phyloP scores from a whole-genome alignment of 2,797 vertebrate genomes.

The Cygnus olor region DNA sequence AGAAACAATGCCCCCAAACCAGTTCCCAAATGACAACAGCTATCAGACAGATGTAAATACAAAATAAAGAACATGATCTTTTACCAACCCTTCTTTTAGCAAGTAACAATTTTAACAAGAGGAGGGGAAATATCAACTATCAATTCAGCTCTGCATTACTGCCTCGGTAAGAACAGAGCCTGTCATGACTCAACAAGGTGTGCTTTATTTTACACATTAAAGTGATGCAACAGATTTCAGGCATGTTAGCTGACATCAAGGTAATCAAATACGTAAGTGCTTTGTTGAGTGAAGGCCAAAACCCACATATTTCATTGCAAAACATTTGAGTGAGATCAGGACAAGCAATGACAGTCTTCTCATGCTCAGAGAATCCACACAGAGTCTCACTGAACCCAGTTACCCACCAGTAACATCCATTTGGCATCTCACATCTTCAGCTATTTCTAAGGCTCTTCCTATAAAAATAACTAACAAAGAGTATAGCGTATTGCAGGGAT shows the following conservation, averaged over 20 bases:
- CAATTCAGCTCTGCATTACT: neutral
- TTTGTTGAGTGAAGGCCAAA: neutral
- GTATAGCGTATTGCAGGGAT: neutral
- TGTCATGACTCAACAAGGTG: neutral
- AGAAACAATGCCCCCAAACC: neutral
- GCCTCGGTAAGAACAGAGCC: neutral
- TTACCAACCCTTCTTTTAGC: neutral
- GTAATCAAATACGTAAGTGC: neutral
- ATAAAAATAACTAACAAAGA: neutral
- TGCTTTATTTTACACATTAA: neutral
- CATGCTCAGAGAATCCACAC: neutral
- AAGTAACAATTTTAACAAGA: neutral
- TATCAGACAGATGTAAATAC: neutral
- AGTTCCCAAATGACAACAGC: neutral
- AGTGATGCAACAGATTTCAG: neutral
- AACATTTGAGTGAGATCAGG: neutral
- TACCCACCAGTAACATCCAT: neutral
- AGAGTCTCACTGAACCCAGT: neutral
- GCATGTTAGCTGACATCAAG: neutral
- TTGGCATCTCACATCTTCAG: neutral
- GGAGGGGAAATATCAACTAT: neutral
- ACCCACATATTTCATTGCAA: neutral
- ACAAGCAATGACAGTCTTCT: neutral
- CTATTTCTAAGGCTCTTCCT: neutral
- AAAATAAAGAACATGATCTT: neutral